A percentile compares a stretch with the other conserved stretches of the same genome.
These are phyloP conservation scores for Fukomys damarensis DNA, from an alignment of 2,113 vertebrate species.

Conservation along the genomic window DNA sequence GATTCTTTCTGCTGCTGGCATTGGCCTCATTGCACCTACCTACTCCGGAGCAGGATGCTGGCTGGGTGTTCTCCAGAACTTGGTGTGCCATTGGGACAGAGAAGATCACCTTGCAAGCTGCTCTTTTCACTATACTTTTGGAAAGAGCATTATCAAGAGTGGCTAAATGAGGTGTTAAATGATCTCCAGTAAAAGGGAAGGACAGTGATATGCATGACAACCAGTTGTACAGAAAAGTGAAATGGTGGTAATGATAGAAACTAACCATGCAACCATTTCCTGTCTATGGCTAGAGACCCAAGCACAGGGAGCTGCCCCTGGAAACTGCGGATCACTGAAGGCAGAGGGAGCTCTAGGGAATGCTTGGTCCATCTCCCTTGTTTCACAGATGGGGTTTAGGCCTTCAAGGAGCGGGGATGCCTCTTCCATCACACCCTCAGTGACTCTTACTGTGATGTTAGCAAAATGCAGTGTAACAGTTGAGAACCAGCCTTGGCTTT, in stretches of 20 bases:
- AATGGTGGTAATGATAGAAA: not conserved
- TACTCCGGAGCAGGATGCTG: not conserved
- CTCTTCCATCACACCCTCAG: not conserved
- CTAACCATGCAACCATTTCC: slow-evolving; percentile 60
- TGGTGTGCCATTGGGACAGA: not conserved
- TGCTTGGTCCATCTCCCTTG: not conserved
- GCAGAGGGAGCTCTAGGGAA: not conserved
- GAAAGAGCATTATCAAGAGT: slow-evolving; percentile 81
- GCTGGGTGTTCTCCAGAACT: not conserved
- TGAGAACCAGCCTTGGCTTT: not conserved
- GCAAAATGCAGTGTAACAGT: not conserved
- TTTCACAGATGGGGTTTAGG: not conserved
- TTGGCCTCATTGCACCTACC: not conserved
- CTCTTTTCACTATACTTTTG: slow-evolving; percentile 62
- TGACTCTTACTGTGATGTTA: not conserved
- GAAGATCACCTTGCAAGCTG: slow-evolving; percentile 81
- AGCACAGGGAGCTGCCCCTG: not conserved
- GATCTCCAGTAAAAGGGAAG: slow-evolving; percentile 74
- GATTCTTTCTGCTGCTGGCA: not conserved
- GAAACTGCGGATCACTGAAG: not conserved
- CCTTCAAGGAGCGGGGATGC: not conserved
- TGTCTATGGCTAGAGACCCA: not conserved
- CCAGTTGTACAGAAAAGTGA: slow-evolving; percentile 59
- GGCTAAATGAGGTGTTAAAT: slow-evolving; percentile 84
- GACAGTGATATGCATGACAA: slow-evolving; percentile 73